These are phyloP conservation scores for Tetragonula clypearis DNA, from an alignment of 1,140 invertebrate species.

Conservation along the genomic window DNA sequence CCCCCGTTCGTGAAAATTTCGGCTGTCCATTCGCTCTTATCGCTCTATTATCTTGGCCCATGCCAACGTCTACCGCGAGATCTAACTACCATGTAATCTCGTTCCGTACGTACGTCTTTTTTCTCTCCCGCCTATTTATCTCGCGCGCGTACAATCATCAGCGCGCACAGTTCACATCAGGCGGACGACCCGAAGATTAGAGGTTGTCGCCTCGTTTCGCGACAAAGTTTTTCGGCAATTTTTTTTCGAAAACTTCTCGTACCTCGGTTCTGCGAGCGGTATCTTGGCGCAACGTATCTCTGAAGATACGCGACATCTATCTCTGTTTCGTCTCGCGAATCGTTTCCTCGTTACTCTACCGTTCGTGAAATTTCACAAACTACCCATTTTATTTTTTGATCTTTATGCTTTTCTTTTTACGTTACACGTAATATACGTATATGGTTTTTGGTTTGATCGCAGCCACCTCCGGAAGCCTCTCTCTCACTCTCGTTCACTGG, in stretches of 20 bases:
- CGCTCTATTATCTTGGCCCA: not conserved
- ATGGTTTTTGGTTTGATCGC: not conserved
- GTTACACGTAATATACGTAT: not conserved
- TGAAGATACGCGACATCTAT: no score
- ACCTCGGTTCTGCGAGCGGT: no score
- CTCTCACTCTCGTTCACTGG: conserved; percentile 10
- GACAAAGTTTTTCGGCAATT: no score
- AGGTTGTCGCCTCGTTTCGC: no score
- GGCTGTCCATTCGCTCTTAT: not conserved
- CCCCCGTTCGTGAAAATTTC: not conserved
- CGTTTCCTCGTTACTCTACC: conserved; percentile 14
- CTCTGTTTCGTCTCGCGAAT: not conserved
- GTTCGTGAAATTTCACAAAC: conserved; percentile 23
- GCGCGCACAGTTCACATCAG: no score
- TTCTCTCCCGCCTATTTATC: no score
- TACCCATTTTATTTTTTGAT: not conserved
- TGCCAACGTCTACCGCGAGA: conserved; percentile 29
- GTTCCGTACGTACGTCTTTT: no score
- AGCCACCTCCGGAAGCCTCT: conserved; percentile 14
- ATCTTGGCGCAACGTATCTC: no score
- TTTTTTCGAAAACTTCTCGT: no score
- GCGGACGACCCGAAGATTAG: no score
- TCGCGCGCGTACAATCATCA: no score
- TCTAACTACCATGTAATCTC: conserved; percentile 16
- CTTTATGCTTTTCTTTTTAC: not conserved